phyloP scores from a whole-genome alignment of 2,888 invertebrate genomes.

The Cosmia trapezina region DNA sequence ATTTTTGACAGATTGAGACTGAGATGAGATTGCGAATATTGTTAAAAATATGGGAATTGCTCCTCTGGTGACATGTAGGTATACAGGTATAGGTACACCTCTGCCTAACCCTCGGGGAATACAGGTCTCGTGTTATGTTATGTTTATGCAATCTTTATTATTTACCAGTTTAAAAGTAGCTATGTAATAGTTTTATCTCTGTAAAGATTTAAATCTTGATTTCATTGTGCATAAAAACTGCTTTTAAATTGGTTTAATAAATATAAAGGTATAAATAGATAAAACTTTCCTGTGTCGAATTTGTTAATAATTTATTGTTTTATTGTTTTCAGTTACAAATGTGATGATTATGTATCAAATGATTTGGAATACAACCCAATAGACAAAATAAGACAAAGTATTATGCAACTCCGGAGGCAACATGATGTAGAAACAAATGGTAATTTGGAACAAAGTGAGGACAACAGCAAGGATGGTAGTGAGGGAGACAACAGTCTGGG shows the following conservation, averaged over 20 bases:
- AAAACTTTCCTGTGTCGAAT: not conserved
- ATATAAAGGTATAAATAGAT: too few species aligned
- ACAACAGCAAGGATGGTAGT: constrained; percentile 74
- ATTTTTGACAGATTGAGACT: too few species aligned
- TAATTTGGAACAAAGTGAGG: constrained; percentile 72
- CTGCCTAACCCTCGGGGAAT: too few species aligned
- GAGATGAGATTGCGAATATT: too few species aligned
- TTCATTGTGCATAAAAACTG: not conserved
- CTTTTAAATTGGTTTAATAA: too few species aligned
- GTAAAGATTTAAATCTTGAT: constrained; percentile 9
- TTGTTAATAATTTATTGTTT: not conserved
- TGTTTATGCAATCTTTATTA: not conserved
- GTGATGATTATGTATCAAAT: constrained; percentile 95
- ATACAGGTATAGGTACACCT: too few species aligned
- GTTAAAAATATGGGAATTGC: too few species aligned
- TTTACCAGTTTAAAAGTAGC: not conserved
- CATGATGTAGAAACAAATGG: constrained; percentile 69
- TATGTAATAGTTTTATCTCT: not conserved
- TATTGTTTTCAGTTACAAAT: constrained; percentile 92
- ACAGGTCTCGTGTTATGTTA: too few species aligned
- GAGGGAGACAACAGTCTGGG: constrained; percentile 69
- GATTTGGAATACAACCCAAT: constrained; percentile 91
- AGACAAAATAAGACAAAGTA: constrained; percentile 90
- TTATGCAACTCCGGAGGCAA: constrained; percentile 77
- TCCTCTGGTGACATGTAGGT: too few species aligned